Conservation (phyloP, 1,140 invertebrate genomes). For the Nephotettix cincticeps region DNA sequence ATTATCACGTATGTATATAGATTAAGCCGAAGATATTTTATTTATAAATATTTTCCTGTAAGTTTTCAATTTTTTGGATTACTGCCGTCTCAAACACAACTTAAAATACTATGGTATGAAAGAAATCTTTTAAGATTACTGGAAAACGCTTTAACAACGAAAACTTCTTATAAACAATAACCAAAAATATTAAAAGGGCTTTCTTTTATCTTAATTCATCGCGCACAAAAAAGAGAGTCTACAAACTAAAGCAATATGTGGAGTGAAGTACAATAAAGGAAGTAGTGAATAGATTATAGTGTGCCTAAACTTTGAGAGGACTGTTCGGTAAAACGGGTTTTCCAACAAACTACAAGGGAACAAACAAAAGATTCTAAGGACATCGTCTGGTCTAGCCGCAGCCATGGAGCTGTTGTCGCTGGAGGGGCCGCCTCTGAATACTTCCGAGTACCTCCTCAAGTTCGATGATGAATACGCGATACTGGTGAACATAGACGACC, state of each 20-base stretch:
- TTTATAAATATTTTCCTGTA: too few species aligned
- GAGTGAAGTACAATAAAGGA: conserved; percentile 21
- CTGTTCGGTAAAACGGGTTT: conserved; percentile 28
- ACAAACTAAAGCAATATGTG: conserved; percentile 19
- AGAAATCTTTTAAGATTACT: too few species aligned
- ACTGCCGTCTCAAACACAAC: too few species aligned
- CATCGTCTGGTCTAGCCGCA: not conserved
- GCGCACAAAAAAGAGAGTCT: not conserved
- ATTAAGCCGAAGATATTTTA: too few species aligned
- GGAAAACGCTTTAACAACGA: conserved; percentile 18
- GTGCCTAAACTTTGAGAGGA: conserved; percentile 9
- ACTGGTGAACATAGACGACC: conserved; percentile 29
- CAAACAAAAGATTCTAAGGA: not conserved
- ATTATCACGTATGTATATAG: too few species aligned
- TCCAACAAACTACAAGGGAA: conserved; percentile 4
- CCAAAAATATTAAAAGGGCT: too few species aligned
- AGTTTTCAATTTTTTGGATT: too few species aligned
- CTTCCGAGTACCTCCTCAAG: conserved; percentile 32
- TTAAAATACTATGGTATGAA: too few species aligned
- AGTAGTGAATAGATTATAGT: conserved; percentile 10
- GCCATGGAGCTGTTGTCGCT: conserved; percentile 25
- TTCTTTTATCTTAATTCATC: not conserved
- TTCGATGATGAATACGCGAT: conserved; percentile 37
- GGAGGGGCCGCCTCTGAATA: conserved; percentile 22
- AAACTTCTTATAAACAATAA: not conserved